These are phyloP conservation scores for Anodontia alba DNA, from an alignment of 2,888 invertebrate species.

Conservation along the genomic window DNA sequence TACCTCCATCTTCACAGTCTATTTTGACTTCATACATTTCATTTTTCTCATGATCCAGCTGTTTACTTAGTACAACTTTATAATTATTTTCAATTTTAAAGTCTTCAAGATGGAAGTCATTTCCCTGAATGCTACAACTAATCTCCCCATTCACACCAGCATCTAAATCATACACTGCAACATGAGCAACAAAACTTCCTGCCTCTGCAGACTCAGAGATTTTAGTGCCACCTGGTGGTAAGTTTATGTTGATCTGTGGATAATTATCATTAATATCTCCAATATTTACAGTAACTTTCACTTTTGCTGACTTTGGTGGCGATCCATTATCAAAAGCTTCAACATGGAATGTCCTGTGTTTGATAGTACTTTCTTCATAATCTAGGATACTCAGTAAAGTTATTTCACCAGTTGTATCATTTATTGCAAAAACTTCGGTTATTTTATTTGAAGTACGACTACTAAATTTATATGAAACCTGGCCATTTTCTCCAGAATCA, in stretches of 20 bases:
- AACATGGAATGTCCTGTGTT: conserved; percentile 89
- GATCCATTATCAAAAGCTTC: conserved; percentile 72
- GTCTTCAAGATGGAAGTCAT: conserved; percentile 64
- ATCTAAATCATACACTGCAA: conserved; percentile 88
- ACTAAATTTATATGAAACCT: conserved; percentile 85
- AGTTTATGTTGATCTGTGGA: conserved; percentile 92
- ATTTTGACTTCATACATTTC: conserved; percentile 74
- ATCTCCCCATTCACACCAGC: conserved; percentile 75
- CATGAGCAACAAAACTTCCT: conserved; percentile 96
- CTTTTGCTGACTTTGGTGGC: conserved; percentile 83
- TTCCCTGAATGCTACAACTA: conserved; percentile 69
- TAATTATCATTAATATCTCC: conserved; percentile 95
- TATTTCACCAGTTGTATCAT: conserved; percentile 94
- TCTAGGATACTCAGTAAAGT: conserved; percentile 92
- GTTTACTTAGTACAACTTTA: conserved; percentile 69
- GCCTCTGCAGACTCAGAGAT: conserved; percentile 89
- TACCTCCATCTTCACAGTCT: conserved; percentile 77
- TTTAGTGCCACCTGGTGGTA: conserved; percentile 90
- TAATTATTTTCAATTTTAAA: conserved; percentile 66
- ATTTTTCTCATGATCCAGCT: conserved; percentile 76
- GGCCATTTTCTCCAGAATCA: conserved; percentile 92
- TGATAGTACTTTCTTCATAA: conserved; percentile 90
- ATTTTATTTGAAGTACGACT: conserved; percentile 68
- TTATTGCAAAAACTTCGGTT: conserved; percentile 86
- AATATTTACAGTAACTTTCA: conserved; percentile 86